Base-by-base conservation (phyloP, 2,888 invertebrate species). In the Tetanocera ferruginea region DNA sequence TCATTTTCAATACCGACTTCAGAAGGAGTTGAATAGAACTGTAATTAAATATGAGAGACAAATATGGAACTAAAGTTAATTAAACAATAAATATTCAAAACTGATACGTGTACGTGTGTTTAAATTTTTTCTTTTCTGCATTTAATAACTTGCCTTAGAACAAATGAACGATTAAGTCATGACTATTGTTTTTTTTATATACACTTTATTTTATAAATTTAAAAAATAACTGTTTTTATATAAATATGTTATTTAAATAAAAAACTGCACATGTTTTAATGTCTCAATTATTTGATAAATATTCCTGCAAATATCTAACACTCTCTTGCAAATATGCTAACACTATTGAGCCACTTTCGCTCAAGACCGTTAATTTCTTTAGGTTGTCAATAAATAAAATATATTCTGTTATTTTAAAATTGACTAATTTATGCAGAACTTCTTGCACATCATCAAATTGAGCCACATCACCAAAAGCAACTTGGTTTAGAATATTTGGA, bases 401-500 rank as follows among this genome's bases (percentile, higher is more conserved):
- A 78, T 87, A 89, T 81, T 89, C 88, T 2, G 71, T 78, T 3
- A 87, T 84, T 82, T 90, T 90, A 69, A 81, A 84, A 28, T 76
- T 72, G 6, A 87, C 49, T 62, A 90, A 82, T 17, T 83, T 75
- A 17, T 78, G 76, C 0, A 85, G 71, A 64, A 87, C 86, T 0
- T 80, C 79, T 66, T 84, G 84, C n/a, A 86, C 82, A 78, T 84
- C 80, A 9, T 83, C 82, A 1, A 88, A 83, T 66, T 83, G 82
- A 0, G 82, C 77, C 0, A 49, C 84, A 37, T 86, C 84, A 0
- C 90, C 90, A 80, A 89, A 90, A n/a, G 89, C 89, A 14, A 88
- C 85, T 81, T 89, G 87, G 82, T 86, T 89, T 3, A 90, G 84
- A 0, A 88, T 71, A 82, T 90, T 90, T 3, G 87, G 83, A 81